phyloP scores from a whole-genome alignment of 2,113 vertebrate genomes.

The Cacatua alba region DNA sequence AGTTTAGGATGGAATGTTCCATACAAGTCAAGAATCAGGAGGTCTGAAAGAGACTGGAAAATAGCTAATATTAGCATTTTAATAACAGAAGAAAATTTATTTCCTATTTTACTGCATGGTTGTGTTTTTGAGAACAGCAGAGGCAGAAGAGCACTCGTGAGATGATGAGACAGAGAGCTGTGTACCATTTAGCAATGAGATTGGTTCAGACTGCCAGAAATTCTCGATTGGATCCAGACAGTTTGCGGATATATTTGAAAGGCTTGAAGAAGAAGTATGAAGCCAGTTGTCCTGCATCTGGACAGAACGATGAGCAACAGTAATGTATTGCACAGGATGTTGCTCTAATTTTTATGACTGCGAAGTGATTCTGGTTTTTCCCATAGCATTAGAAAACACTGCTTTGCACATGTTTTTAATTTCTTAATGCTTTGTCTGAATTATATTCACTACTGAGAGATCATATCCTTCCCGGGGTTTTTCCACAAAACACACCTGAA shows the following conservation, averaged over 20 bases:
- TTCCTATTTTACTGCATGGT: background rate
- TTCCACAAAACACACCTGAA: too few relatives aligned
- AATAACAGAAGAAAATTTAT: background rate
- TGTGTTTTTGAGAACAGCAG: slow-evolving; percentile 77
- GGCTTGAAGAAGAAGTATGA: slow-evolving; percentile 86
- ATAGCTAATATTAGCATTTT: background rate
- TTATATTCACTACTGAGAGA: too few relatives aligned
- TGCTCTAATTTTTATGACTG: too few relatives aligned
- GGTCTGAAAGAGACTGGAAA: background rate
- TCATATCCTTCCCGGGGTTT: too few relatives aligned
- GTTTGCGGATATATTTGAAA: slow-evolving; percentile 86
- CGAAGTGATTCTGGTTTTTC: too few relatives aligned
- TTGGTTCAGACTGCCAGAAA: slow-evolving; percentile 90
- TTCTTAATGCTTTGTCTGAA: too few relatives aligned
- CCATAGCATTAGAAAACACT: too few relatives aligned
- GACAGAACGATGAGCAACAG: background rate
- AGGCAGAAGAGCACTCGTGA: slow-evolving; percentile 83
- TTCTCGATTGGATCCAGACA: slow-evolving; percentile 87
- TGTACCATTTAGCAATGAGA: slow-evolving; percentile 85
- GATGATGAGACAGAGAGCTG: slow-evolving; percentile 79
- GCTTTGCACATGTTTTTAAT: too few relatives aligned
- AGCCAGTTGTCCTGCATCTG: slow-evolving; percentile 69
- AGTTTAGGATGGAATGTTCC: background rate
- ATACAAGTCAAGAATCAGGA: background rate
- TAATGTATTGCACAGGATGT: background rate